Evolutionary conservation across 2,888 invertebrate genomes (phyloP), one percentile per base, ranked within the genome.

Genomic region (Polietes domitor): DNA sequence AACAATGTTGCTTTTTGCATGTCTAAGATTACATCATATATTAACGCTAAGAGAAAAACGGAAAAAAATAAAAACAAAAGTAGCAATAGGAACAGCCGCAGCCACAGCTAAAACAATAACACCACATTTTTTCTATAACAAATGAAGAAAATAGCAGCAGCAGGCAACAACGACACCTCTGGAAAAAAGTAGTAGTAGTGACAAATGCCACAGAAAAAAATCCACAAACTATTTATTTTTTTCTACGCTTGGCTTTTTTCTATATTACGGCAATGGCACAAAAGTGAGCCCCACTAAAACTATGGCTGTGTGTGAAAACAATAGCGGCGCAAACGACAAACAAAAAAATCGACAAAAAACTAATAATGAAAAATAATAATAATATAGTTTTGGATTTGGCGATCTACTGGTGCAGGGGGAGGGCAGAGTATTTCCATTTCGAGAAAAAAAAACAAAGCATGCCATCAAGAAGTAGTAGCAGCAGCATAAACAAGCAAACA

Each of bases 1-100:
- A 53, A 71, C 37, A 37, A 37, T 37, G 37, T 1, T 7, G 12
- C 37, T 58, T 73, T 73, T 73, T 73, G 73, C 73, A 73, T 73
- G 73, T 53, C 73, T 61, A 26, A 73, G 73, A 73, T 73, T 73
- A 43, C 73, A 73, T 73, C 58, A 73, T 32, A 17, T 26, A 53
- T 32, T 53, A 21, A 53, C 50, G 75, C 70, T 75, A 72, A 43
- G 74, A 78, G 65, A 15, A 41, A 72, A 53, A 43, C 3, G 15
- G 2, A 47, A 50, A 19, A 50, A 71, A 63, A 28, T 26, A 71
- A 70, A n/a, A 74, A 53, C 28, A 53, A 53, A 72, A 53, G 37
- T 32, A 37, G 9, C 3, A 55, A 65, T 65, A 65, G 41, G 1
- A 12, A 53, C 10, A 17, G 7, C n/a, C 28, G 19, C 17, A 41